phyloP scores from a whole-genome alignment of 2,113 vertebrate genomes.

The Petroica traversi region DNA sequence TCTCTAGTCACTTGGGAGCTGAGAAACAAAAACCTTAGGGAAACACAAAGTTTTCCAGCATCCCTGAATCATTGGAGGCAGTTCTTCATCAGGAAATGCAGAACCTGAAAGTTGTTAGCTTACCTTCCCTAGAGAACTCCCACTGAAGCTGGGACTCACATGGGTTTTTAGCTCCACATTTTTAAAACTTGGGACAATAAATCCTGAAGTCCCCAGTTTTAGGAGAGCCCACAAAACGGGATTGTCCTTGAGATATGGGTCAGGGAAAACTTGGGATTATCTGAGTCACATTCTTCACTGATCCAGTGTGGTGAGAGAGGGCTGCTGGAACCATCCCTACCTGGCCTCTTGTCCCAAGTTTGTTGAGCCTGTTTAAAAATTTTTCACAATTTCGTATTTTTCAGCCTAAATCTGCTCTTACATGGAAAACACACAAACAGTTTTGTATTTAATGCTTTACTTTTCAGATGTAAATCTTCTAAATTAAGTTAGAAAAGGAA shows the following conservation, averaged over 20 bases:
- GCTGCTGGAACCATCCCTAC: not conserved
- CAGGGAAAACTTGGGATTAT: not conserved
- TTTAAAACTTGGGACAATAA: not conserved
- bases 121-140: not conserved
- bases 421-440: not conserved
- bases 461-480: not conserved
- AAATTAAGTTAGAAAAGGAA: not conserved
- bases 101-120: not conserved
- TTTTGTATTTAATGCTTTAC: not conserved
- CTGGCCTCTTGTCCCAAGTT: not conserved
- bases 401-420: not conserved
- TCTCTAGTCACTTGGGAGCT: not conserved
- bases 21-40: rapidly evolving
- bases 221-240: not conserved
- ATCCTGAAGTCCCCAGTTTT: not conserved
- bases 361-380: not conserved
- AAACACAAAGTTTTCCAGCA: not conserved
- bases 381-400: not conserved
- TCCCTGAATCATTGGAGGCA: not conserved
- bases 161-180: not conserved
- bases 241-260: not conserved
- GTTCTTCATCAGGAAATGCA: not conserved
- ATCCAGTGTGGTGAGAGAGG: not conserved
- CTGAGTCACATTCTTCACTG: not conserved
- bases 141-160: not conserved